Conservation (phyloP, 2,888 invertebrate genomes). For the Brachypalpus laphriformis region DNA sequence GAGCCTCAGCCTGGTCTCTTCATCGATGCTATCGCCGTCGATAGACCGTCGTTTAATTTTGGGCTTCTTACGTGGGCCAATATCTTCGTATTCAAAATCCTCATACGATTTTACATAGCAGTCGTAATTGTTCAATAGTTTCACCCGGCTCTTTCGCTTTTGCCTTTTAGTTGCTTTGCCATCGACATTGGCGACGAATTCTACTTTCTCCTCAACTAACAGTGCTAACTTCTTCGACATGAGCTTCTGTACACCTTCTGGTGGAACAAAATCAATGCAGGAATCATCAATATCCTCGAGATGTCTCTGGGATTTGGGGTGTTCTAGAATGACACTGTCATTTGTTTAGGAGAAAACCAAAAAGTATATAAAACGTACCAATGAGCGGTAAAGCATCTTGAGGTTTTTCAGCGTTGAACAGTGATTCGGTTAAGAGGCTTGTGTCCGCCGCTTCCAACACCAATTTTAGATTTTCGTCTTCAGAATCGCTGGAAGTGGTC, state of each 20-base stretch:
- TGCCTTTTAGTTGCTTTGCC: neutral
- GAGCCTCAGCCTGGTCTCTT: constrained; percentile 45
- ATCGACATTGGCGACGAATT: constrained; percentile 71
- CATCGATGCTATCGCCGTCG: constrained; percentile 28
- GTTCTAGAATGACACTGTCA: constrained; percentile 46
- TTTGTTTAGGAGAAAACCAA: neutral
- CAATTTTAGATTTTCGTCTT: constrained; percentile 75
- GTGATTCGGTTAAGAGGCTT: constrained; percentile 76
- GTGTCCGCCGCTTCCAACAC: constrained; percentile 78
- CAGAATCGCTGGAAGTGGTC: constrained; percentile 72
- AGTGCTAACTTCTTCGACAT: constrained; percentile 77
- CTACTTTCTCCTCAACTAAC: constrained; percentile 76
- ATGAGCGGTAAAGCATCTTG: neutral
- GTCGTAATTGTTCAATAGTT: constrained; percentile 75
- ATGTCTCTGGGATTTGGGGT: constrained; percentile 76
- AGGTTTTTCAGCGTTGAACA: constrained; percentile 73
- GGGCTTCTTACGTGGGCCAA: constrained; percentile 76
- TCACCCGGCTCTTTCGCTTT: constrained; percentile 73
- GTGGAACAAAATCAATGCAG: constrained; percentile 76
- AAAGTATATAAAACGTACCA: constrained; percentile 21
- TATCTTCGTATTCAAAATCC: constrained; percentile 76
- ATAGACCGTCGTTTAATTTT: constrained; percentile 75
- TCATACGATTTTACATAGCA: constrained; percentile 77
- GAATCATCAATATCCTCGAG: constrained; percentile 59
- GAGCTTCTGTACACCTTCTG: constrained; percentile 76